Conservation (phyloP, 2,113 vertebrate genomes). For the Poeciliopsis prolifica region DNA sequence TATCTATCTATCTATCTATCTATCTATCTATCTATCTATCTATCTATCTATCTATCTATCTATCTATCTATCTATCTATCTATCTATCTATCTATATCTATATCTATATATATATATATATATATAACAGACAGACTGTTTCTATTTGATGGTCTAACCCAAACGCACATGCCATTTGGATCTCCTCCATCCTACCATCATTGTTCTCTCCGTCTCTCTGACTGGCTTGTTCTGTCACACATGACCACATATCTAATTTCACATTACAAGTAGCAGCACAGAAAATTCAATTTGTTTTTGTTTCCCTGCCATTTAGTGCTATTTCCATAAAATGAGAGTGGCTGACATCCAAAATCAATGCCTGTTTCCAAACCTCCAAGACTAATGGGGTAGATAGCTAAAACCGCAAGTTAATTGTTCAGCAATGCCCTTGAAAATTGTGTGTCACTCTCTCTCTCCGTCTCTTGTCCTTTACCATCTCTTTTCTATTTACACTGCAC, state of each 20-base stretch:
- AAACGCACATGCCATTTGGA: slow-evolving; percentile 34
- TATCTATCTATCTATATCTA: too few species aligned
- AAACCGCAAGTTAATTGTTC: slow-evolving; percentile 76
- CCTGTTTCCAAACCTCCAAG: slow-evolving; percentile 66
- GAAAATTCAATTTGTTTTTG: slow-evolving; percentile 76
- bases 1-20: too few species aligned
- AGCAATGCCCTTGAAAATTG: slow-evolving; percentile 75
- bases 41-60: too few species aligned
- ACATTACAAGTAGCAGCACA: slow-evolving; percentile 75
- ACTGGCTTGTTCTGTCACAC: slow-evolving; percentile 65
- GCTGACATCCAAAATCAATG: slow-evolving; percentile 79
- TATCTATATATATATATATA: neutral
- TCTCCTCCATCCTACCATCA: slow-evolving; percentile 33
- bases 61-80: too few species aligned
- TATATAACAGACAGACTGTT: neutral
- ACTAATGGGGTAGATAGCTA: slow-evolving; percentile 74
- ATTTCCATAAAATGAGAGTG: slow-evolving; percentile 80
- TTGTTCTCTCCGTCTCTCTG: slow-evolving; percentile 50
- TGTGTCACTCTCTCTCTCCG: slow-evolving; percentile 35
- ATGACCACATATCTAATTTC: slow-evolving; percentile 75
- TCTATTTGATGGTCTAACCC: slow-evolving; percentile 30
- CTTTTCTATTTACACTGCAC: slow-evolving; percentile 43
- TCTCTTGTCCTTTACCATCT: slow-evolving; percentile 29
- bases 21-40: too few species aligned
- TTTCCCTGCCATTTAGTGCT: slow-evolving; percentile 76